A percentile compares a stretch with the other conserved stretches of the same genome.
phyloP scores from a whole-genome alignment of 2,797 vertebrate species.

The Parambassis ranga region DNA sequence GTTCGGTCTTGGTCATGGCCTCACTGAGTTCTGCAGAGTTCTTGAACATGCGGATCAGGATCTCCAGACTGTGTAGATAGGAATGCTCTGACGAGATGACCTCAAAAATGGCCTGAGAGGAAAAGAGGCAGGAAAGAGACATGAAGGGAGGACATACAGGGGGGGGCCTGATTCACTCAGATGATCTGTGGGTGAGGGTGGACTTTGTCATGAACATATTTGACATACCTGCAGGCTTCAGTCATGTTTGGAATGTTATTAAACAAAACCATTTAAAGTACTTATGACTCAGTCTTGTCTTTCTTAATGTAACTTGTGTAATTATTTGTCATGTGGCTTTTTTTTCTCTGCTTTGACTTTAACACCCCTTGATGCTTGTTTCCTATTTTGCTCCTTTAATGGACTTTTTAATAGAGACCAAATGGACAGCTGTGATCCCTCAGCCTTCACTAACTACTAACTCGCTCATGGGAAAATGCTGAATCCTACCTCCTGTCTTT shows the following conservation, averaged over 20 bases:
- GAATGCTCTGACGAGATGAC: conserved; percentile 98
- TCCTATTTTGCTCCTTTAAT: conserved; percentile 4
- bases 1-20: conserved; percentile 95
- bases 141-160: not conserved
- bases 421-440: not conserved
- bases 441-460: not conserved
- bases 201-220: not conserved
- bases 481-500: conserved; percentile 91
- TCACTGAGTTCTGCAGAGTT: conserved; percentile 88
- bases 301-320: not conserved
- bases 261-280: not conserved
- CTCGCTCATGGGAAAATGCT: not conserved
- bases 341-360: not conserved
- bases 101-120: conserved; percentile 92
- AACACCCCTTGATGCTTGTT: not conserved
- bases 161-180: not conserved
- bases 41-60: conserved; percentile 96
- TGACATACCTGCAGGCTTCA: conserved; percentile 5
- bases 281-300: not conserved
- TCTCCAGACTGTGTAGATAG: conserved; percentile 94
- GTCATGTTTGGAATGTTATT: conserved; percentile 19
- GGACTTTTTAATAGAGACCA: conserved; percentile 12
- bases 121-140: not conserved
- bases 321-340: not conserved
- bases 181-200: not conserved